Evolutionary conservation across 1,140 invertebrate species (phyloP), one percentile per base, ranked within the genome.

Genomic region (Cherax destructor): DNA sequence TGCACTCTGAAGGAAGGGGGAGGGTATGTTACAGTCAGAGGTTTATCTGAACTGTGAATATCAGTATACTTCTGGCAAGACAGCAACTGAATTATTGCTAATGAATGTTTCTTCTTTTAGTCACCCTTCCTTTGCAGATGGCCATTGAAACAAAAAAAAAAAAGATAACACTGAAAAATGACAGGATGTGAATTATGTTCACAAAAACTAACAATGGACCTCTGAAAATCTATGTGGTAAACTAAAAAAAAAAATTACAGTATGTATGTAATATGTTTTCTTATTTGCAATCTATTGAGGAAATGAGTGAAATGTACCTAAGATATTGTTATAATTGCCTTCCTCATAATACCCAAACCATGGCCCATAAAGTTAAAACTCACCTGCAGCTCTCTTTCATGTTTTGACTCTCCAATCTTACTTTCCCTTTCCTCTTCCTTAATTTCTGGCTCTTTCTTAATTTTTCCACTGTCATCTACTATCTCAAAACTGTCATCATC

Each of bases 401-500:
- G 50, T 18, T 24, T 24, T 13, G 85, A 78, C 2, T 74, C 16
- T 52, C n/a, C 13, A 21, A 59, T 50, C 41, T 6, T 41, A 10
- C 47, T 61, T 3, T 86, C 56, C 21, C 56, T 72, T 24, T 81
- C 30, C 65, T 86, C 85, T 21, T 78, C 74, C 52, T 86, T 78
- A 4, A 59, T 78, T 24, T 59, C 11, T 41, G 81, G 59, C n/a
- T 83, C 81, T 41, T 69, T 86, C 52, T 65, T 86, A 30, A 86
- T 41, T 41, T 78, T 76, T 24, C 85, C 85, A 10, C 76, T 76
- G 52, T 41, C 72, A n/a, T 86, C 85, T 16, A 86, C 85, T 21
- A 86, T 52, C 41, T 86, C 85, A 86, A 86, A 86, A 41, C 30
- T 78, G 52, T 86, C 74, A 41, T 86, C 85, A 24, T 18, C 30